Base-by-base conservation (phyloP, 2,888 invertebrate species). In the Ormyrus rosae region DNA sequence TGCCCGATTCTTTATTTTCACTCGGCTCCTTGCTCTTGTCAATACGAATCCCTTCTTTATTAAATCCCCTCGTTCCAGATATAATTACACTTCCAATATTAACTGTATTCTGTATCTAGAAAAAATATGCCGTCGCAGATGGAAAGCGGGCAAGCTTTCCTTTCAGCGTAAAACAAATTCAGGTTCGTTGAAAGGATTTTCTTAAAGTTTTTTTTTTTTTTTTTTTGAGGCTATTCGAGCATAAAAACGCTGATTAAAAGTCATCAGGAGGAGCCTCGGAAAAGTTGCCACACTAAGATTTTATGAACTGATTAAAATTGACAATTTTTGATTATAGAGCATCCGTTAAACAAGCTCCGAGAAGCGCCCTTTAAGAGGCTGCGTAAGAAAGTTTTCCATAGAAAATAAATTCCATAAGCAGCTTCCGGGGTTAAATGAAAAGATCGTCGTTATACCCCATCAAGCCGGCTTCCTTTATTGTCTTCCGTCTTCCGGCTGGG, bases 321-420 rank as follows among this genome's bases (percentile, higher is more conserved):
- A 69, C 67, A 75, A 76, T 76, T 71, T 79, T 75, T 71, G 56
- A 71, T 65, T 70, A 71, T 19, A 56, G 2, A 68, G 68, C 45
- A 19, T 4, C 48, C 56, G n/a, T 55, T 68, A 46, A 68, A 68
- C 11, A 34, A 34, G 61, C 46, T 51, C 13, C 6, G 48, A n/a
- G 70, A 6, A 1, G 10, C 50, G 51, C n/a, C 45, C 50, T 56
- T 53, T 13, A 45, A 69, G 65, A 65, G 53, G 55, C 11, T 11
- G 11, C 64, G 13, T 48, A 76, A 65, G 60, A 69, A 73, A 75
- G 55, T 73, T 81, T 34, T 76, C 69, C 64, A 64, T 69, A 73
- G 77, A 81, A 77, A 70, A 81, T 81, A 58, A 81, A 77, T 81
- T 77, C 69, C 60, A 73, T 73, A 77, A 81, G 80, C 67, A 76